A percentile compares a stretch with the other conserved stretches of the same genome.
Evolutionary conservation across 2,888 invertebrate species (phyloP).

Genomic region (Galerucella pusilla): DNA sequence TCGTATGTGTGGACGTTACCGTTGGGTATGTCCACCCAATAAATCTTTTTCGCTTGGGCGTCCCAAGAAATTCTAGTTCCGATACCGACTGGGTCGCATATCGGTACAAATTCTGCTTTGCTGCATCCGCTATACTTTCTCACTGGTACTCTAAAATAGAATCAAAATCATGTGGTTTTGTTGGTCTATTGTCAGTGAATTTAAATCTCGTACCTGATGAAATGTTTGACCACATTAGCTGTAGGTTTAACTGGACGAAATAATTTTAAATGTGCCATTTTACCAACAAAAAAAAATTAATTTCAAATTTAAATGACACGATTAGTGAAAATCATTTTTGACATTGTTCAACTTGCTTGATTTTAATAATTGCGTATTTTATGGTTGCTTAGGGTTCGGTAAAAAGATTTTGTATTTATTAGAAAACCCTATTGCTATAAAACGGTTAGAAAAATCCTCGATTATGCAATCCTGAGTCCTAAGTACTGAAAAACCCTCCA

Average conservation of each 20-base stretch:
- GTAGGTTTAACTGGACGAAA: slow-evolving; percentile 5
- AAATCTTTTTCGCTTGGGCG: not conserved
- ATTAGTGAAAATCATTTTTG: not conserved
- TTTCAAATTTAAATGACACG: not conserved
- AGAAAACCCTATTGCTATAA: too few relatives aligned
- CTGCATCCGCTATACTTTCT: not conserved
- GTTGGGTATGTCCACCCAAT: slow-evolving; percentile 5
- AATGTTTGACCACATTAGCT: not conserved
- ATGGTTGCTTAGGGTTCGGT: too few relatives aligned
- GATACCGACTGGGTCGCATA: slow-evolving; percentile 4
- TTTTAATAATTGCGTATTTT: not conserved
- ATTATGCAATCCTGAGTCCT: too few relatives aligned
- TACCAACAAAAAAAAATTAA: not conserved
- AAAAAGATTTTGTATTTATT: too few relatives aligned
- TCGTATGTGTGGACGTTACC: slow-evolving; percentile 2
- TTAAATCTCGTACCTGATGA: not conserved
- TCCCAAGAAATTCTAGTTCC: slow-evolving; percentile 4
- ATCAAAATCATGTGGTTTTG: too few relatives aligned
- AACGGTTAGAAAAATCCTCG: too few relatives aligned
- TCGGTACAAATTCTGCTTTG: slow-evolving; percentile 6
- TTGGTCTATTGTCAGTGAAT: not conserved
- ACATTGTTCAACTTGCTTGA: not conserved
- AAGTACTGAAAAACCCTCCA: too few relatives aligned
- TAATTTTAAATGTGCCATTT: slow-evolving; percentile 15
- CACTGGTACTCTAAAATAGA: not conserved